Evolutionary conservation across 1,140 invertebrate species (phyloP).

Genomic region (Leptinotarsa undecemlineata): DNA sequence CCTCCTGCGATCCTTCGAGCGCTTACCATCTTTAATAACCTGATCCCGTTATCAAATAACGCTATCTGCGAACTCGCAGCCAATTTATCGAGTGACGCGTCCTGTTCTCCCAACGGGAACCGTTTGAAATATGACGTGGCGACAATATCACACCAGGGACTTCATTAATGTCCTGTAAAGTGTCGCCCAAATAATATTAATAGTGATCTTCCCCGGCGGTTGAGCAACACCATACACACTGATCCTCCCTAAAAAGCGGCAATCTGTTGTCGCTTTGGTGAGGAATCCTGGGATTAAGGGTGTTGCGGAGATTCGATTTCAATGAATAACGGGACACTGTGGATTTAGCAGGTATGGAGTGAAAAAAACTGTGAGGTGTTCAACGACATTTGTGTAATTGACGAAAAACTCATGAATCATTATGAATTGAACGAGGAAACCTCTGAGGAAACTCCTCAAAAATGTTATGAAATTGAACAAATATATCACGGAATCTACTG

Average conservation of each 20-base stretch:
- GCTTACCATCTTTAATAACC: constrained; percentile 17
- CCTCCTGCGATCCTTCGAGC: too few species aligned
- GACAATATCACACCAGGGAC: constrained; percentile 56
- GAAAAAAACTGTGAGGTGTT: background rate
- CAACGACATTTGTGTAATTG: too few species aligned
- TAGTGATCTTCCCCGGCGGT: constrained; percentile 46
- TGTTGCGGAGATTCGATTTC: constrained; percentile 20
- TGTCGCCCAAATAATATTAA: constrained; percentile 57
- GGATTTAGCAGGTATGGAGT: background rate
- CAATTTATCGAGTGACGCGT: constrained; percentile 53
- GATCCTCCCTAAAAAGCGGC: constrained; percentile 17
- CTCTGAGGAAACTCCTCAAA: too few species aligned
- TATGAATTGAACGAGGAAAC: too few species aligned
- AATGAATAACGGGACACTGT: constrained; percentile 22
- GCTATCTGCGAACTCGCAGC: constrained; percentile 35
- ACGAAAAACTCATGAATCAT: too few species aligned
- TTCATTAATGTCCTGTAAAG: constrained; percentile 57
- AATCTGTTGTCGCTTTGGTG: constrained; percentile 21
- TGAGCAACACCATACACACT: background rate
- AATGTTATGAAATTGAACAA: too few species aligned
- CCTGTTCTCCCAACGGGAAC: constrained; percentile 35
- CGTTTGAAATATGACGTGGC: constrained; percentile 54
- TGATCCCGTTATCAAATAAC: constrained; percentile 37
- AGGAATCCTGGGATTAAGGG: constrained; percentile 12
- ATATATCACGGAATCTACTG: too few species aligned